Evolutionary conservation across 2,113 vertebrate genomes (phyloP).

Genomic region (pig (Sus scrofa)): T2T-Sscrofa CM000826.6:152969501-152970000

Average conservation of each 20-base stretch:
- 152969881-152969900: background rate
- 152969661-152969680: background rate
- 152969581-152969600: fast-evolving
- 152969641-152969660: fast-evolving
- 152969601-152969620: fast-evolving
- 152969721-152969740: background rate
- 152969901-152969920: background rate
- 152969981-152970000: background rate
- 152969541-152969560: fast-evolving
- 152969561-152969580: background rate
- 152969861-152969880: background rate
- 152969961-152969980: background rate
- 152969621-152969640: fast-evolving
- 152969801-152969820: too few species aligned
- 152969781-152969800: fast-evolving
- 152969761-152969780: background rate
- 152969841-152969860: fast-evolving
- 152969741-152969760: fast-evolving
- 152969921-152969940: background rate
- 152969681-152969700: fast-evolving
- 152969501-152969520: too few species aligned
- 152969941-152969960: background rate
- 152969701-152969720: background rate
- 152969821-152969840: background rate
- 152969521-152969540: background rate